These are phyloP conservation scores for Polymixis lichenea DNA, from an alignment of 2,888 invertebrate genomes.

Conservation along the genomic window DNA sequence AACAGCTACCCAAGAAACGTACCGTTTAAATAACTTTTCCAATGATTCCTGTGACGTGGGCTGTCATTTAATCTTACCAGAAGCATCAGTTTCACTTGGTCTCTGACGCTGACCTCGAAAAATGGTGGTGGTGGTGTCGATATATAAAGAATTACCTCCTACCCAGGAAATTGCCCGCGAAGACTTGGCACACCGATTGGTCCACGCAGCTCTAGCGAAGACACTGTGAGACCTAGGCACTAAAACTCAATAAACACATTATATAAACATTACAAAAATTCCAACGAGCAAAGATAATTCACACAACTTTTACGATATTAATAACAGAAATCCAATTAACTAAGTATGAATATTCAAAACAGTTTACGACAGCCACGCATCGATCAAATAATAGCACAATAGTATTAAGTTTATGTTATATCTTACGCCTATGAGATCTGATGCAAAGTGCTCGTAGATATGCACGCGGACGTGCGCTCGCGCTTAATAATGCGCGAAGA, in stretches of 20 bases:
- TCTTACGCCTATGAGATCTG: constrained; percentile 57
- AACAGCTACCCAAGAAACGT: background rate
- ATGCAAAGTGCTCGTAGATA: constrained; percentile 77
- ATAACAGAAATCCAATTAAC: constrained; percentile 80
- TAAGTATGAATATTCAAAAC: constrained; percentile 80
- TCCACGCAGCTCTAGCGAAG: background rate
- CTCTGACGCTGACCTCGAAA: no score
- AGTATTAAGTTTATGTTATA: constrained; percentile 65
- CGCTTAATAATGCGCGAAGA: constrained; percentile 72
- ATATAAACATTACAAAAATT: constrained; percentile 54
- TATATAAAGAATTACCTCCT: background rate
- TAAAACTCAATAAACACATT: constrained; percentile 30
- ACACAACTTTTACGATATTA: constrained; percentile 73
- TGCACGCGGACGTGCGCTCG: constrained; percentile 73
- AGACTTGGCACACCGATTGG: background rate
- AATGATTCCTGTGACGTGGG: background rate
- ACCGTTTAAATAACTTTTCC: background rate
- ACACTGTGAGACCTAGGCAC: background rate
- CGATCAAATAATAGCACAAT: constrained; percentile 70
- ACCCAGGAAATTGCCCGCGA: background rate
- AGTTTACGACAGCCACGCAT: constrained; percentile 71
- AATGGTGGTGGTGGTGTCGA: background rate
- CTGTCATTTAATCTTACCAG: background rate
- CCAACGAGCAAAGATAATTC: constrained; percentile 62
- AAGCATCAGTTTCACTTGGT: no score